These are phyloP conservation scores for Lepidochrysops patricia DNA, from an alignment of 2,888 invertebrate genomes.

Conservation along the genomic window DNA sequence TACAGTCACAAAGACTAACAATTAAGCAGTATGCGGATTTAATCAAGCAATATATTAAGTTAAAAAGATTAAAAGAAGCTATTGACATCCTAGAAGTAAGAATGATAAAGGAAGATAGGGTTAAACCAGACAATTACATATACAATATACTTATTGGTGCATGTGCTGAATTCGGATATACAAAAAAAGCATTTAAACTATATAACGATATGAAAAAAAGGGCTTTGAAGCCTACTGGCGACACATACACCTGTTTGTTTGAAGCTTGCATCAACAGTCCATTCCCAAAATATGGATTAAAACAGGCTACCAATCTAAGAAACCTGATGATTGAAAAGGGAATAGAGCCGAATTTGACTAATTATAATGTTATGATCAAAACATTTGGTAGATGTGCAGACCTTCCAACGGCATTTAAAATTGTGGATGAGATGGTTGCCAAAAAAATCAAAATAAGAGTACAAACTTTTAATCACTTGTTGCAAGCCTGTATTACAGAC, in stretches of 20 bases:
- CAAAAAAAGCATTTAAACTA: conserved; percentile 88
- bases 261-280: conserved; percentile 91
- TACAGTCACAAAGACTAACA: conserved; percentile 66
- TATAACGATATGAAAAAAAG: conserved; percentile 88
- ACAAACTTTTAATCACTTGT: conserved; percentile 84
- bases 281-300: conserved; percentile 78
- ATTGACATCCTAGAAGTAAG: conserved; percentile 84
- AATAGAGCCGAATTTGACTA: conserved; percentile 80
- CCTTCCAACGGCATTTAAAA: conserved; percentile 81
- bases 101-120: conserved; percentile 84
- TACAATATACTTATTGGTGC: conserved; percentile 89
- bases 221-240: conserved; percentile 78
- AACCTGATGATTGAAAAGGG: conserved; percentile 80
- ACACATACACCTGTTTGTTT: conserved; percentile 89
- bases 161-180: conserved; percentile 88
- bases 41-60: conserved; percentile 78
- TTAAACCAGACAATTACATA: conserved; percentile 85
- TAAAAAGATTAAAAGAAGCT: conserved; percentile 83
- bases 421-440: conserved; percentile 89
- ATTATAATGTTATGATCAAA: conserved; percentile 93
- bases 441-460: conserved; percentile 76
- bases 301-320: conserved; percentile 78
- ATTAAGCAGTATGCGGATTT: conserved; percentile 80
- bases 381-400: conserved; percentile 91
- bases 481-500: conserved; percentile 89